Percentiles rank a stretch among this genome's conserved stretches.
phyloP scores from a whole-genome alignment of 1,140 invertebrate species.

The Brevipalpus yothersi region DNA sequence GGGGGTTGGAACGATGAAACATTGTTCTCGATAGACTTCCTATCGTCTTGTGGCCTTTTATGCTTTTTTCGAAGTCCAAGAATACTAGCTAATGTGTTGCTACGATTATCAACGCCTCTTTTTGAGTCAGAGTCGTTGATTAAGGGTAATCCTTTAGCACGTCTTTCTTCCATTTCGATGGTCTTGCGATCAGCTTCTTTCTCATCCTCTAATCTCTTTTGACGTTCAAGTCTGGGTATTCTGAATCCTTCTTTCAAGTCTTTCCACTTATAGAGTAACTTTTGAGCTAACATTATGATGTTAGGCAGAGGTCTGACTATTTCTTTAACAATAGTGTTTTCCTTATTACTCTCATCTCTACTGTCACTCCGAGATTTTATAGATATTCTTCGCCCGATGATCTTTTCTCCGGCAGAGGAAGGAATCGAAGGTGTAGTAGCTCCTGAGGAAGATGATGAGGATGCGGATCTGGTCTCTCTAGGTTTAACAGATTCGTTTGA shows the following conservation, averaged over 20 bases:
- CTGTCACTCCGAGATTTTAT: neutral
- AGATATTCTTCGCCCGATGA: neutral
- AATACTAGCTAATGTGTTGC: slow-evolving; percentile 4
- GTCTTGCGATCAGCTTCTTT: slow-evolving; percentile 35
- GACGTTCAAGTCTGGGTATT: slow-evolving; percentile 80
- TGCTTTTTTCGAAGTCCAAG: neutral
- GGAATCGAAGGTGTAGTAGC: neutral
- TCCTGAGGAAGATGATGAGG: neutral
- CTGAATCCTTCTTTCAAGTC: slow-evolving; percentile 65
- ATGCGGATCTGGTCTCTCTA: neutral
- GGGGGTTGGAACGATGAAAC: neutral
- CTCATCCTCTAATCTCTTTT: slow-evolving; percentile 79
- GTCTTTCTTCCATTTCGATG: slow-evolving; percentile 8
- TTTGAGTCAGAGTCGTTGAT: neutral
- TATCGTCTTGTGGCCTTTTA: slow-evolving; percentile 1
- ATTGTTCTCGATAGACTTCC: neutral
- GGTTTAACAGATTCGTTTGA: neutral
- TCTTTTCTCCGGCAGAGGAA: neutral
- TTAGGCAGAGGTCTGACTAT: neutral
- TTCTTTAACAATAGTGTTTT: neutral
- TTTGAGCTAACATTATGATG: slow-evolving; percentile 3
- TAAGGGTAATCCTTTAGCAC: slow-evolving; percentile 1
- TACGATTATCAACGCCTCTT: neutral
- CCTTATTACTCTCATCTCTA: neutral
- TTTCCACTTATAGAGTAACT: slow-evolving; percentile 29